Evolutionary conservation across 2,888 invertebrate genomes (phyloP).

Genomic region (Drosophila subquinaria): DNA sequence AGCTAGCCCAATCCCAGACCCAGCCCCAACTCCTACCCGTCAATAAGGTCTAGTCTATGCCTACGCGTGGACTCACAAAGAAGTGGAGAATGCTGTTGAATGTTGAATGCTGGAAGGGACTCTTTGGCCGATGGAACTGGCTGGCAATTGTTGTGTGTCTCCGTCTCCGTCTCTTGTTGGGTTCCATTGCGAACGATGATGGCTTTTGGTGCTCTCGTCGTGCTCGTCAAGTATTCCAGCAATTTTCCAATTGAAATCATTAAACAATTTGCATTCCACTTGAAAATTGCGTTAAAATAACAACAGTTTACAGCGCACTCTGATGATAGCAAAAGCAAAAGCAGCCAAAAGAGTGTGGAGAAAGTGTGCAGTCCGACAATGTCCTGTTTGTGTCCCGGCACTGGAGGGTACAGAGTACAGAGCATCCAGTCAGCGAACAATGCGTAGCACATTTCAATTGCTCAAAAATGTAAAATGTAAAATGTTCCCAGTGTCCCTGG

Average conservation of each 20-base stretch:
- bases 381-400: conserved; percentile 47
- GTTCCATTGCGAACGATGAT: conserved; percentile 33
- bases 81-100: conserved; percentile 5
- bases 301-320: conserved; percentile 71
- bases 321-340: conserved; percentile 45
- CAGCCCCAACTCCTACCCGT: too few species aligned
- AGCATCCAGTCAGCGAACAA: conserved; percentile 46
- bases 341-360: conserved; percentile 26
- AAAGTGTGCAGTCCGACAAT: conserved; percentile 40
- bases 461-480: conserved; percentile 69
- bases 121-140: conserved; percentile 14
- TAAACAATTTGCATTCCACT: conserved; percentile 85
- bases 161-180: conserved; percentile 52
- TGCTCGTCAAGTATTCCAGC: conserved; percentile 80
- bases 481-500: conserved; percentile 41
- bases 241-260: conserved; percentile 85
- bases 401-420: neutral
- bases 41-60: conserved; percentile 60
- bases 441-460: conserved; percentile 74
- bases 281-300: conserved; percentile 84
- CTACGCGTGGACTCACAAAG: conserved; percentile 59
- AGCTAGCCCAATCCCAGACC: conserved; percentile 23
- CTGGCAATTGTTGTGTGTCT: conserved; percentile 64
- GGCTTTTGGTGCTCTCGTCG: conserved; percentile 44
- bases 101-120: conserved; percentile 7